A percentile compares a stretch with the other conserved stretches of the same genome.
These are phyloP conservation scores for Petaurus breviceps DNA, from an alignment of 2,113 vertebrate genomes.

Conservation along the genomic window DNA sequence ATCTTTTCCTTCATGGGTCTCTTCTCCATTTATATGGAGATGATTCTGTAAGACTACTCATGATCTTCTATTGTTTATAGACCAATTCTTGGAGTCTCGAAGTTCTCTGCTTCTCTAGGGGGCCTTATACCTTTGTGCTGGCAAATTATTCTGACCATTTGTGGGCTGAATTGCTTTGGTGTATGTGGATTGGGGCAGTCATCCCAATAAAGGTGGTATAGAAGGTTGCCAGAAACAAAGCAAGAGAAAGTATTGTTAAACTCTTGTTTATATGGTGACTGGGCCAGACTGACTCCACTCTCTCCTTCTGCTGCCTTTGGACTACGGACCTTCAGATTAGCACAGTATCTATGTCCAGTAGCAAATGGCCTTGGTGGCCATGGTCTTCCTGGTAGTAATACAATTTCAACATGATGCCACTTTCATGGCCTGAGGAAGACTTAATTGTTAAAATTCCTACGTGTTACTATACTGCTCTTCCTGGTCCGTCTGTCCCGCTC, in stretches of 20 bases:
- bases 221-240: background rate
- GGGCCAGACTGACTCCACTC: background rate
- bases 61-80: background rate
- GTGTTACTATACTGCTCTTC: background rate
- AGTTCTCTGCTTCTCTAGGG: background rate
- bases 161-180: background rate
- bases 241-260: background rate
- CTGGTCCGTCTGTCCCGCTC: background rate
- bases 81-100: background rate
- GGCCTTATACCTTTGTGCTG: background rate
- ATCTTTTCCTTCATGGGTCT: background rate
- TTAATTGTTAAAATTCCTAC: background rate
- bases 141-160: accelerated
- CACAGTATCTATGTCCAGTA: background rate
- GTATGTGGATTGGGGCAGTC: background rate
- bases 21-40: background rate
- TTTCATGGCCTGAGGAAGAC: background rate
- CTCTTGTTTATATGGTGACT: background rate
- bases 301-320: background rate
- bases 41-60: accelerated
- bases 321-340: background rate
- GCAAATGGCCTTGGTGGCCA: background rate
- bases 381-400: background rate
- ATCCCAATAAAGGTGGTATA: background rate
- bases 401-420: background rate